Evolutionary conservation across 2,113 vertebrate species (phyloP), one percentile per base, ranked within the genome.

Genomic region (Pavo muticus): DNA sequence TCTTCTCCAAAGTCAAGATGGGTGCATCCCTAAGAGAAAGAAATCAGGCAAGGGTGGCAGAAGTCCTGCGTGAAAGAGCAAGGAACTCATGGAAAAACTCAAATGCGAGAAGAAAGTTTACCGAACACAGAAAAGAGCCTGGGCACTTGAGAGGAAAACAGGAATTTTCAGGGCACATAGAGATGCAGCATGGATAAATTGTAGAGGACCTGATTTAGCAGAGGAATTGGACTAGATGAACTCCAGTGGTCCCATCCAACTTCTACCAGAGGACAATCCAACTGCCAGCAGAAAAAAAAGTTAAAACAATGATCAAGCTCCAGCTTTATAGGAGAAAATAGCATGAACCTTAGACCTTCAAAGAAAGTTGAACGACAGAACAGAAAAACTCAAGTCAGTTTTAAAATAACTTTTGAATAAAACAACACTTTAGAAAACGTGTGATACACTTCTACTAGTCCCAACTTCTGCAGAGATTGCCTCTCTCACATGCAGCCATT

Each of bases 361-460:
- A 61, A 52, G 3, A 35, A 79, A 50, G 37, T 1, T 84, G 44
- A 94, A 52, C 23, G 32, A 84, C 14, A 42, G 6, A 40, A 56
- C 4, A n/a, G 7, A 71, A 59, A 20, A 11, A 32, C 7, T 45
- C 35, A 7, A 54, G 27, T 15, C 30, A 25, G 30, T 21, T 61
- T 59, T 52, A 23, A 67, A 91, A 42, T 27, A 8, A 74, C 8
- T 56, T 11, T 9, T 54, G 27, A 48, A 37, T 70, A 57, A n/a
- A 13, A 3, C 17, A 6, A 5, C 32, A 6, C 7, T 74, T 74
- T 32, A 48, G 45, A 79, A 84, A 71, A 37, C 0, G 0, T 12
- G 10, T 30, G 64, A 30, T 21, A 65, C 18, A 6, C 18, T 59
- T 64, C 39, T 52, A 44, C 16, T 45, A 47, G 39, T 47, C 60